Conservation (phyloP, 2,888 invertebrate genomes). For the Caenorhabditis panamensis region DNA sequence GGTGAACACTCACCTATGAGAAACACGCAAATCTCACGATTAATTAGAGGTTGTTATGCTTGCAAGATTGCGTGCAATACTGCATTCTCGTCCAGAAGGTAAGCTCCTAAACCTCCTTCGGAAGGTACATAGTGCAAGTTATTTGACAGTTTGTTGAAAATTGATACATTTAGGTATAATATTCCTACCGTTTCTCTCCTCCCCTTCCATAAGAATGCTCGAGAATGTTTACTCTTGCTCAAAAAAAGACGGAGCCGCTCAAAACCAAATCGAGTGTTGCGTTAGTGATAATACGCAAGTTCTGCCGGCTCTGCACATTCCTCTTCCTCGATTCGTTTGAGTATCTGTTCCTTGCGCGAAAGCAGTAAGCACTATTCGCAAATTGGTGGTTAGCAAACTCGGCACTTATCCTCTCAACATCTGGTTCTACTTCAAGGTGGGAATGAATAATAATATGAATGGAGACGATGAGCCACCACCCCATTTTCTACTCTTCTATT, state of each 20-base stretch:
- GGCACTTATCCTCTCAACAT: constrained; percentile 57
- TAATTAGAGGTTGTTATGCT: constrained; percentile 54
- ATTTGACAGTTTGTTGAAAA: neutral
- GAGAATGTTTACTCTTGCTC: constrained; percentile 30
- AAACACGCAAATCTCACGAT: constrained; percentile 44
- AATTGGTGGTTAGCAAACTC: constrained; percentile 55
- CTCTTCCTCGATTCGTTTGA: constrained; percentile 27
- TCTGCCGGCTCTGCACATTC: constrained; percentile 21
- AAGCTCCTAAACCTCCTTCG: neutral
- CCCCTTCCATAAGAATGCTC: constrained; percentile 6
- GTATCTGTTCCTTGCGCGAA: constrained; percentile 56
- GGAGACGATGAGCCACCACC: constrained; percentile 1
- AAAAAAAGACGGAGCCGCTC: constrained; percentile 23
- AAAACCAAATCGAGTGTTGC: constrained; percentile 32
- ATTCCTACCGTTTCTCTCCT: neutral
- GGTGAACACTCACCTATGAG: constrained; percentile 17
- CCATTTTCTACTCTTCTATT: constrained; percentile 34
- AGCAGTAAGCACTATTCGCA: constrained; percentile 45
- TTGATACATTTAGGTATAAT: neutral
- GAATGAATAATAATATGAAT: constrained; percentile 40
- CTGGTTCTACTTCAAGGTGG: constrained; percentile 56
- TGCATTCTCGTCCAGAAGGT: constrained; percentile 1
- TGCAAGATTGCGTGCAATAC: constrained; percentile 31
- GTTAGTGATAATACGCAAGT: constrained; percentile 44
- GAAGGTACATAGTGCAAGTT: neutral